Percentiles rank a stretch among this genome's conserved stretches.
phyloP scores from a whole-genome alignment of 2,797 vertebrate genomes.

The Sebastes vulpes region DNA sequence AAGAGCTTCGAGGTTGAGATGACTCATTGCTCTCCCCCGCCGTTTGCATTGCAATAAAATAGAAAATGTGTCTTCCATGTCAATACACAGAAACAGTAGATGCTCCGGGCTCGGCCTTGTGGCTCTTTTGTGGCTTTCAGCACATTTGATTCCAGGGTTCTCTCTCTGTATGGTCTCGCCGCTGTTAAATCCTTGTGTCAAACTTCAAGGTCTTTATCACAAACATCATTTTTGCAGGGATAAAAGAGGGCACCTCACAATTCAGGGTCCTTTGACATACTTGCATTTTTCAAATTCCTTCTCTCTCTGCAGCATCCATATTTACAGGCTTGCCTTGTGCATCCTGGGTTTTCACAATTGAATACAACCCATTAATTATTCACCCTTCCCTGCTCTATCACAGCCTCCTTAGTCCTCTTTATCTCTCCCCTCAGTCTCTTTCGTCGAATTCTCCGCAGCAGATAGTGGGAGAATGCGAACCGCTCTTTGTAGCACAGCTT shows the following conservation, averaged over 20 bases:
- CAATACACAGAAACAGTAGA: conserved; percentile 24
- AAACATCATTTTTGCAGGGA: conserved; percentile 45
- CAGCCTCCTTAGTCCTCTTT: conserved; percentile 55
- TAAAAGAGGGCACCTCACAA: conserved; percentile 43
- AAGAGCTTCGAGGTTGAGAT: conserved; percentile 11
- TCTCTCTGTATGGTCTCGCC: conserved; percentile 36
- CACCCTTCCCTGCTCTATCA: conserved; percentile 55
- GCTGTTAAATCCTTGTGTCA: conserved; percentile 51
- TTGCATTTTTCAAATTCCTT: conserved; percentile 14
- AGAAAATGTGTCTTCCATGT: conserved; percentile 33
- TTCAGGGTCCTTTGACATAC: conserved; percentile 34
- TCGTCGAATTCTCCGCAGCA: conserved; percentile 27
- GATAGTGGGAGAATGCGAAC: conserved; percentile 31
- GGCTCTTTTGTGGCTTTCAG: conserved; percentile 57
- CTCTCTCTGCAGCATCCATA: conserved; percentile 30
- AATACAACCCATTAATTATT: conserved; percentile 74
- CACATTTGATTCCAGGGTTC: conserved; percentile 51
- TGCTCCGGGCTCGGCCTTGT: conserved; percentile 25
- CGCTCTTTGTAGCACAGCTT: conserved; percentile 44
- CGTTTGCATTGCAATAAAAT: conserved; percentile 10
- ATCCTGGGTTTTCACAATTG: conserved; percentile 64
- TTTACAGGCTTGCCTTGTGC: conserved; percentile 59
- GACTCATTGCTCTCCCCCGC: conserved; percentile 38
- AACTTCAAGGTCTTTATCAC: conserved; percentile 66
- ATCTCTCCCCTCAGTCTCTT: conserved; percentile 55